phyloP scores from a whole-genome alignment of 2,797 vertebrate species.

The Anguilla anguilla region DNA sequence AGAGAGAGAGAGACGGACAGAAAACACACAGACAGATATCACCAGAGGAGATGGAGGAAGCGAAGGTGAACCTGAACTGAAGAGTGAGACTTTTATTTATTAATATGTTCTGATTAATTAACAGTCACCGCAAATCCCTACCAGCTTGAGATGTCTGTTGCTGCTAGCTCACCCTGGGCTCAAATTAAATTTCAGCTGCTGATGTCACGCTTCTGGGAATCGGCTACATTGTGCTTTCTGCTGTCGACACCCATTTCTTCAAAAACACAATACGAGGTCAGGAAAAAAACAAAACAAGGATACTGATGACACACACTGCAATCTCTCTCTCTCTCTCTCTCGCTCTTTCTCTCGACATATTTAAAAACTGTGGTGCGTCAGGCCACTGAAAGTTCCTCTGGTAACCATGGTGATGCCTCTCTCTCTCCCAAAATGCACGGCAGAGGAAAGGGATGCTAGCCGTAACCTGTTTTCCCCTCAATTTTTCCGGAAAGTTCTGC shows the following conservation, averaged over 20 bases:
- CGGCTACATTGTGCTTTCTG: not conserved
- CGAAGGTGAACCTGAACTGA: not conserved
- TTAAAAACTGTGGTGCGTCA: not conserved
- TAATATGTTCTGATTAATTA: not conserved
- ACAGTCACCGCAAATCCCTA: not conserved
- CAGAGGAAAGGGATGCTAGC: not conserved
- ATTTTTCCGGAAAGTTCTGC: not conserved
- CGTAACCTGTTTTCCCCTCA: no score
- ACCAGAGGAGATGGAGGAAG: not conserved
- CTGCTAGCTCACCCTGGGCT: not conserved
- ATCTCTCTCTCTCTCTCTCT: not conserved
- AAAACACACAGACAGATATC: not conserved
- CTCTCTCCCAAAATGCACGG: not conserved
- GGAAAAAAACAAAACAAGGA: not conserved
- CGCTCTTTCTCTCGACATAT: not conserved
- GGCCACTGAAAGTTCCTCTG: not conserved
- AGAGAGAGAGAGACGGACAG: not conserved
- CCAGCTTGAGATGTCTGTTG: not conserved
- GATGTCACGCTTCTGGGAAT: not conserved
- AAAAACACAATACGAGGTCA: not conserved
- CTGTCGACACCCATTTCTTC: not conserved
- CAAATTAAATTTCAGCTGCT: not conserved
- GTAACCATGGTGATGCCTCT: not conserved
- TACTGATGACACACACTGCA: not conserved
- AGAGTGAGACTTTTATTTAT: not conserved